Conservation (phyloP, 2,888 invertebrate species). For the Polydrusus tereticollis region DNA sequence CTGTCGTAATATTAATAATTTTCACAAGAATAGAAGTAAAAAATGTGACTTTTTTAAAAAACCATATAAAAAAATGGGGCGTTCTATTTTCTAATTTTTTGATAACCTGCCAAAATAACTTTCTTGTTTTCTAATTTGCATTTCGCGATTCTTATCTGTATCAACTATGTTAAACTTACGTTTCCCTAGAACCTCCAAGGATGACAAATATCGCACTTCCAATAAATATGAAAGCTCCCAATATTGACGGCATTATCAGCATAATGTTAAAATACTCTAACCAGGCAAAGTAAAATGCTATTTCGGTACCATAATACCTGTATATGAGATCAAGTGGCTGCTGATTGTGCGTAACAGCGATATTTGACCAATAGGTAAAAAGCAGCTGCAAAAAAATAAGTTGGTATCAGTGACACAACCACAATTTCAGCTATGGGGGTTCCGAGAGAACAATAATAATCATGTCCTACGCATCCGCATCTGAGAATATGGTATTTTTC, state of each 20-base stretch:
- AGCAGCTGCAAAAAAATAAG: slow-evolving; percentile 53
- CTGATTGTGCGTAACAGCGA: slow-evolving; percentile 66
- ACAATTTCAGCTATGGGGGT: too few species aligned
- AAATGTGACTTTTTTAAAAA: too few species aligned
- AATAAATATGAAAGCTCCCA: slow-evolving; percentile 59
- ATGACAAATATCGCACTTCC: not conserved
- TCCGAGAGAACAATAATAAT: too few species aligned
- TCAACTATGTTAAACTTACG: slow-evolving; percentile 19
- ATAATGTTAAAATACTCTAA: slow-evolving; percentile 71
- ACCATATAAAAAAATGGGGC: too few species aligned
- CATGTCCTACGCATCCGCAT: too few species aligned
- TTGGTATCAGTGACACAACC: too few species aligned
- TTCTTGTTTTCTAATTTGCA: too few species aligned
- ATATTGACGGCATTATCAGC: slow-evolving; percentile 67
- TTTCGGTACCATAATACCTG: slow-evolving; percentile 71
- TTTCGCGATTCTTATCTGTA: not conserved
- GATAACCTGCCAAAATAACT: too few species aligned
- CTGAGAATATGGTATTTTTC: too few species aligned
- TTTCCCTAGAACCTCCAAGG: slow-evolving; percentile 11
- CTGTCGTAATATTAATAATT: too few species aligned
- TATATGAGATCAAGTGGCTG: slow-evolving; percentile 74
- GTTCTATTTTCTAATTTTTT: too few species aligned
- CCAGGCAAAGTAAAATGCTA: slow-evolving; percentile 72
- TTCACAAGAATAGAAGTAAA: too few species aligned
- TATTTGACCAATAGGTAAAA: slow-evolving; percentile 53